Base-by-base conservation (phyloP, 2,888 invertebrate genomes). In the Pollenia griseotomentosa region DNA sequence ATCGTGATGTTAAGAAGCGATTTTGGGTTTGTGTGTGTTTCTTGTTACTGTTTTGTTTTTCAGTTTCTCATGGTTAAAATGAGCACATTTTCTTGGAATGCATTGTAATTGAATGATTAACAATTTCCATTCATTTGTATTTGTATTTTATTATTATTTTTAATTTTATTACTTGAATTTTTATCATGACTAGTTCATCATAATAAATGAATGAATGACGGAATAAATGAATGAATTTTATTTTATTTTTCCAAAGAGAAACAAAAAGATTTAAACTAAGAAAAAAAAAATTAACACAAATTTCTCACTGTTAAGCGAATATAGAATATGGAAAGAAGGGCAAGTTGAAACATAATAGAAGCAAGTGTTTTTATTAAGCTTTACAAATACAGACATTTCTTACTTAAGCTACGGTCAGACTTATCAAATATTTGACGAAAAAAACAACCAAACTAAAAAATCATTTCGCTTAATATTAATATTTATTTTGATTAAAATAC, bases 101-200 rank as follows among this genome's bases (percentile, higher is more conserved):
- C 87, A 85, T 77, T 81, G 78, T 82, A 86, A 88, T 86, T 88
- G 86, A 88, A 87, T 88, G 85, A 88, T 87, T 87, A 86, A 86
- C 84, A 80, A 83, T 82, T 87, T 87, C 79, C 65, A 78, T 83
- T 85, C 66, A 57, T 71, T 83, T 70, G 83, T 74, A 7, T 65
- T 55, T 51, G 11, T 66, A 4, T 63, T n/a, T 63, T 44, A 51
- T 53, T 44, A 2, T 11, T 61, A 19, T 51, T 40, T 40, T 33
- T 33, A 75, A 40, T 51, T 65, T 46, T 16, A 48, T 55, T 65
- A 19, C 46, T 81, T 40, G 71, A 63, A 14, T 81, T 63, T 75
- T 65, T 83, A 83, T 65, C 77, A 75, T 61, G 82, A 82, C 16
- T 55, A 55, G 61, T 77, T 70, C 48, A 77, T 77, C 59, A 53